A percentile compares a stretch with the other conserved stretches of the same genome.
Conservation (phyloP, 2,113 vertebrate genomes). For the Laticauda colubrina region DNA sequence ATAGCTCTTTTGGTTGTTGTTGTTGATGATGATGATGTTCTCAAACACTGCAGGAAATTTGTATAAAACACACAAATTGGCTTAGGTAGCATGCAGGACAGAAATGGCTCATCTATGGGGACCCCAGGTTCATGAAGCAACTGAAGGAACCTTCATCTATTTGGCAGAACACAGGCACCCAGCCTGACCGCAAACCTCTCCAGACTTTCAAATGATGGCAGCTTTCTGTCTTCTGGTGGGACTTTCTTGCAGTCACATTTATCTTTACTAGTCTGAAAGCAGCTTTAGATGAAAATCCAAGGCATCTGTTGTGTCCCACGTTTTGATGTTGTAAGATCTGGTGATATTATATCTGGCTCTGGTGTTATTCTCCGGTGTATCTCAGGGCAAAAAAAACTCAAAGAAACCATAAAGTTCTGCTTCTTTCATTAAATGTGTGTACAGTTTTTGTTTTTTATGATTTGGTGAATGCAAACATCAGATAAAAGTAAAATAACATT, state of each 20-base stretch:
- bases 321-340: constrained; percentile 45
- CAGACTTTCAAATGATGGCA: neutral
- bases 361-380: constrained; percentile 15
- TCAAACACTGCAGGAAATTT: neutral
- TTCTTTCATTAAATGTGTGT: constrained; percentile 35
- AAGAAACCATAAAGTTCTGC: constrained; percentile 4
- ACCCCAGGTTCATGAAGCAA: neutral
- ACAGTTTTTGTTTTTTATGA: neutral
- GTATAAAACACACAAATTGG: neutral
- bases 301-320: constrained; percentile 44
- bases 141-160: neutral
- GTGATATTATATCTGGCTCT: neutral
- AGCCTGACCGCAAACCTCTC: neutral
- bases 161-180: neutral
- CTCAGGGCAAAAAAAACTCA: constrained; percentile 22
- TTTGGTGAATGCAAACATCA: constrained; percentile 10
- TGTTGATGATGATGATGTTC: neutral
- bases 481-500: constrained; percentile 18
- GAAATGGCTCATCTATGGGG: neutral
- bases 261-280: constrained; percentile 55
- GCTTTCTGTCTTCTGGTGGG: constrained; percentile 7
- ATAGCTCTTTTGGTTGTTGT: neutral
- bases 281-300: constrained; percentile 59
- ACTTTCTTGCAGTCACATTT: constrained; percentile 41
- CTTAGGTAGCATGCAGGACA: neutral